These are phyloP conservation scores for Drosophila biarmipes DNA, from an alignment of 1,140 invertebrate species.

Conservation along the genomic window DNA sequence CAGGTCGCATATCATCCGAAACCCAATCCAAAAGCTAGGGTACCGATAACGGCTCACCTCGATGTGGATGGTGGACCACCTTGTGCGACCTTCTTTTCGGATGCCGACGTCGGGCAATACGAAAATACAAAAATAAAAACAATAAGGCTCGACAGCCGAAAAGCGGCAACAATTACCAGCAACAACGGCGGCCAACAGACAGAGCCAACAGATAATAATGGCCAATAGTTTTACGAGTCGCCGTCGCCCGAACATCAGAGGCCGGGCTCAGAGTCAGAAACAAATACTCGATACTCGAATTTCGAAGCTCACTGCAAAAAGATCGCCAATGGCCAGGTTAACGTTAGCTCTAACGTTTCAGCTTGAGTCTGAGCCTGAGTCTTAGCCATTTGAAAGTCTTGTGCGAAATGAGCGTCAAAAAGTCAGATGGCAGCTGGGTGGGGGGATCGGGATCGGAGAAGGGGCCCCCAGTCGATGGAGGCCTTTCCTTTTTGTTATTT, in stretches of 20 bases:
- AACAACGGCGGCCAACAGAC: constrained; percentile 51
- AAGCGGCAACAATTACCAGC: constrained; percentile 77
- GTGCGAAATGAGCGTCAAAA: constrained; percentile 64
- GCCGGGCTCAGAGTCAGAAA: constrained; percentile 18
- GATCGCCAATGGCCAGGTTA: constrained; percentile 56
- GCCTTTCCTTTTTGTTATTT: constrained; percentile 69
- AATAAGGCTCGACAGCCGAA: constrained; percentile 41
- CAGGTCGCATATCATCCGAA: neutral
- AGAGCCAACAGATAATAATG: constrained; percentile 68
- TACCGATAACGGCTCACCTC: constrained; percentile 57
- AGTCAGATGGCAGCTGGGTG: constrained; percentile 31
- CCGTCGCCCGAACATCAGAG: constrained; percentile 20
- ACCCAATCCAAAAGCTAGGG: constrained; percentile 4
- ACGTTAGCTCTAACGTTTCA: constrained; percentile 29
- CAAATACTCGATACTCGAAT: constrained; percentile 59
- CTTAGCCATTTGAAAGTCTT: constrained; percentile 74
- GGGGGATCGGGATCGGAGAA: constrained; percentile 1
- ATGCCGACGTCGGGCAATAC: constrained; percentile 59
- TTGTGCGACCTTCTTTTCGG: constrained; percentile 78
- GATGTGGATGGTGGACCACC: constrained; percentile 68
- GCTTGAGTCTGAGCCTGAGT: constrained; percentile 25
- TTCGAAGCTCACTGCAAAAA: constrained; percentile 49
- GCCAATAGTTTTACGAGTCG: constrained; percentile 60
- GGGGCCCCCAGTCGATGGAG: constrained; percentile 20
- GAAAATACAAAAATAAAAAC: constrained; percentile 41